Percentiles rank a stretch among this genome's conserved stretches.
phyloP scores from a whole-genome alignment of 2,113 vertebrate species.

The Oreochromis niloticus region DNA sequence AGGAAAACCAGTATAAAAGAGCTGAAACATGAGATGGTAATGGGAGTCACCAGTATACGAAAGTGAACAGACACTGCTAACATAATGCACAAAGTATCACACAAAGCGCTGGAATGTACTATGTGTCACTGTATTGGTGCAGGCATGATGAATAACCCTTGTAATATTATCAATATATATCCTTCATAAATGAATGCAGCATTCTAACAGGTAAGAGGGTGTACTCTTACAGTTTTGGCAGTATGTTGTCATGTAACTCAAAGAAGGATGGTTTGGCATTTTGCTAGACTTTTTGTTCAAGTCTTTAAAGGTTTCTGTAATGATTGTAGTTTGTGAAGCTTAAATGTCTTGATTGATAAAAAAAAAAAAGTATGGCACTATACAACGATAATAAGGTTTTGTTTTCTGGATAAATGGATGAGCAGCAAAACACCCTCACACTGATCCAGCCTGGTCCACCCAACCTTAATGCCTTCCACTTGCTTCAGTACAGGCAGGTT shows the following conservation, averaged over 20 bases:
- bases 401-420: background rate
- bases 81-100: background rate
- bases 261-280: background rate
- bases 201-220: background rate
- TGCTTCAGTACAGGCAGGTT: conserved; percentile 84
- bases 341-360: background rate
- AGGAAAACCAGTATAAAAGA: background rate
- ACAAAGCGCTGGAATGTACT: conserved; percentile 24
- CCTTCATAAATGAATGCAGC: conserved; percentile 27
- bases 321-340: background rate
- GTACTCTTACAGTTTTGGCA: background rate
- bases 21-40: background rate
- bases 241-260: background rate
- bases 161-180: background rate
- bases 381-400: background rate
- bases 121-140: background rate
- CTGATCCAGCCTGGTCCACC: background rate
- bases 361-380: conserved; percentile 9
- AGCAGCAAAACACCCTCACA: conserved; percentile 24
- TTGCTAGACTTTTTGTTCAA: background rate
- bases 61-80: background rate
- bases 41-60: background rate
- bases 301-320: background rate
- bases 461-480: background rate
- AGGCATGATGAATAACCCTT: conserved; percentile 9